A percentile compares a stretch with the other conserved stretches of the same genome.
Conservation (phyloP, 1,140 invertebrate species). For the Delia radicum region DNA sequence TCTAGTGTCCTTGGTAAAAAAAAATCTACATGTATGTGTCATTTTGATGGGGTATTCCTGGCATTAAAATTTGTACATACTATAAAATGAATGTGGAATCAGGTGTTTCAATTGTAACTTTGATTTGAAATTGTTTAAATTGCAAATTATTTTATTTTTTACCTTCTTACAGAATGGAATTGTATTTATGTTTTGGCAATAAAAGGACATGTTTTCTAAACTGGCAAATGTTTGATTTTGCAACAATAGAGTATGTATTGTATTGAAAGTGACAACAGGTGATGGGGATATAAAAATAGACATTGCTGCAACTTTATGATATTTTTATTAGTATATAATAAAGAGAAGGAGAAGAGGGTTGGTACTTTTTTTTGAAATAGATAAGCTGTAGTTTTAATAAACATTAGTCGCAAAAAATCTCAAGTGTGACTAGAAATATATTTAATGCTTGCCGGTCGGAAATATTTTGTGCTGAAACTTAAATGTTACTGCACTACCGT, state of each 20-base stretch:
- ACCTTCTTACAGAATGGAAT: neutral
- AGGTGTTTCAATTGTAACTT: constrained; percentile 28
- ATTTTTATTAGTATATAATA: neutral
- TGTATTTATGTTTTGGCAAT: neutral
- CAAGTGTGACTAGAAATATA: no score
- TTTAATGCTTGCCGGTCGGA: no score
- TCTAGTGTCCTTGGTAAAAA: neutral
- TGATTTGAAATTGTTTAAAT: constrained; percentile 27
- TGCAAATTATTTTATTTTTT: constrained; percentile 25
- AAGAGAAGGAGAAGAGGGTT: no score
- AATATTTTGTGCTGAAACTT: no score
- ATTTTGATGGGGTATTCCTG: neutral
- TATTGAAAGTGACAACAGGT: neutral
- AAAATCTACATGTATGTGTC: neutral
- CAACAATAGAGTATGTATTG: no score
- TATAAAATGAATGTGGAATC: constrained; percentile 35
- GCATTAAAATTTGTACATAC: constrained; percentile 33
- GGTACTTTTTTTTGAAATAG: no score
- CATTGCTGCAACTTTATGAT: no score
- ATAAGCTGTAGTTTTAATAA: no score
- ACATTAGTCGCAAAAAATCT: no score
- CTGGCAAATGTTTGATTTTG: neutral
- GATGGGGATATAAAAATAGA: neutral
- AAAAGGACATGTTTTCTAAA: neutral
- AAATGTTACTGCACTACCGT: no score